Percentiles rank a stretch among this genome's conserved stretches.
Conservation (phyloP, 2,888 invertebrate genomes). For the Lydus trimaculatus region DNA sequence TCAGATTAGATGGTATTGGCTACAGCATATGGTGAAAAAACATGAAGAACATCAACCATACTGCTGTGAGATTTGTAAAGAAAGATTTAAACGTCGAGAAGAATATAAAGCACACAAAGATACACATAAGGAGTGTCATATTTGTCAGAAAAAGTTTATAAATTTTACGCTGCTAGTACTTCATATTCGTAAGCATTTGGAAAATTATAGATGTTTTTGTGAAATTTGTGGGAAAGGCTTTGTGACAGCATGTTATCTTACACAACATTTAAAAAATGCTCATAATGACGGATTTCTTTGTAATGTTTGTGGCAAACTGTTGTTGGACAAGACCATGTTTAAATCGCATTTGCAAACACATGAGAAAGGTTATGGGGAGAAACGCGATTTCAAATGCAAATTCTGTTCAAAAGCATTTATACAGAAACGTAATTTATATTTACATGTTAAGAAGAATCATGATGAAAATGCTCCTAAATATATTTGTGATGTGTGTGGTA, state of each 20-base stretch:
- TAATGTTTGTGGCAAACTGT: conserved; percentile 43
- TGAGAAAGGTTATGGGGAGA: not conserved
- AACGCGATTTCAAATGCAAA: conserved; percentile 9
- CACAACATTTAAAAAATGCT: not conserved
- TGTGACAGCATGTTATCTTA: not conserved
- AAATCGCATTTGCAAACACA: not conserved
- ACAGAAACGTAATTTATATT: not conserved
- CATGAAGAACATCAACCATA: not conserved
- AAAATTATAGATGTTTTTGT: conserved; percentile 64
- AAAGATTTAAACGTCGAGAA: not conserved
- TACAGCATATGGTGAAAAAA: not conserved
- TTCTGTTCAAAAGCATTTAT: not conserved
- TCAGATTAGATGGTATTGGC: not conserved
- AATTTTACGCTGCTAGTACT: conserved; percentile 50
- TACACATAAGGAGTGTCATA: not conserved
- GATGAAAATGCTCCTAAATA: conserved; percentile 12
- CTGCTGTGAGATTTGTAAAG: not conserved
- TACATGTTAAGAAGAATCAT: conserved; percentile 29
- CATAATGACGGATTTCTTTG: not conserved
- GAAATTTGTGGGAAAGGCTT: conserved; percentile 16
- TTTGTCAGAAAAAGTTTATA: not conserved
- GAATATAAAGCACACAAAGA: not conserved
- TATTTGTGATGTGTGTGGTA: conserved; percentile 49
- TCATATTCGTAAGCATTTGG: conserved; percentile 64
- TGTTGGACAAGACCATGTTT: conserved; percentile 17